These are phyloP conservation scores for Anguilla obscura DNA, from an alignment of 2,797 vertebrate species.

Conservation along the genomic window DNA sequence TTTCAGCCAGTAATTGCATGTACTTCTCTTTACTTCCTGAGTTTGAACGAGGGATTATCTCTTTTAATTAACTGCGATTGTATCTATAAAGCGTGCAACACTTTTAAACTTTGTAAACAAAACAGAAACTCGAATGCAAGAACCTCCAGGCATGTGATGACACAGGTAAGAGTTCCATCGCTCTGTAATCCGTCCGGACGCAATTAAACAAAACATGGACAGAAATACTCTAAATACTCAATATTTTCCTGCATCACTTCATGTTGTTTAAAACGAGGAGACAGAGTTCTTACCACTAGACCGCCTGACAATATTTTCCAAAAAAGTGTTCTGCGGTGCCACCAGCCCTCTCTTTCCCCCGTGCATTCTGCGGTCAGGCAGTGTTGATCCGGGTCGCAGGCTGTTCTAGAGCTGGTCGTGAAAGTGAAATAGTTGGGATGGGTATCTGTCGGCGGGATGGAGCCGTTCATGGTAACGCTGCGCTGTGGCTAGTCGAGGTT, in stretches of 20 bases:
- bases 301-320: slow-evolving; percentile 91
- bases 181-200: too few species aligned
- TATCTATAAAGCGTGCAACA: not conserved
- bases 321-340: slow-evolving; percentile 93
- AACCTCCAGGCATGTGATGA: not conserved
- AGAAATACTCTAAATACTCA: not conserved
- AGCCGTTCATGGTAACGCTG: slow-evolving; percentile 83
- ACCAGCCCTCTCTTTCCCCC: slow-evolving; percentile 92
- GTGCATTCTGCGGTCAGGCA: slow-evolving; percentile 84
- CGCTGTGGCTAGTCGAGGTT: slow-evolving; percentile 69
- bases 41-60: not conserved
- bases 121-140: not conserved
- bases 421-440: slow-evolving; percentile 52
- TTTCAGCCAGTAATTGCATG: not conserved
- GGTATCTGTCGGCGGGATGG: slow-evolving; percentile 68
- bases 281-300: slow-evolving; percentile 82
- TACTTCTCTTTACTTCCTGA: not conserved
- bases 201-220: not conserved
- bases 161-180: not conserved
- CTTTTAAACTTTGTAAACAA: slow-evolving; percentile 1
- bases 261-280: slow-evolving; percentile 1
- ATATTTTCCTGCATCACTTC: not conserved
- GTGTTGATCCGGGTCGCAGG: slow-evolving; percentile 67
- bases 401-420: slow-evolving; percentile 55
- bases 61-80: not conserved